Conservation (phyloP, 2,888 invertebrate species). For the Dryobota labecula region DNA sequence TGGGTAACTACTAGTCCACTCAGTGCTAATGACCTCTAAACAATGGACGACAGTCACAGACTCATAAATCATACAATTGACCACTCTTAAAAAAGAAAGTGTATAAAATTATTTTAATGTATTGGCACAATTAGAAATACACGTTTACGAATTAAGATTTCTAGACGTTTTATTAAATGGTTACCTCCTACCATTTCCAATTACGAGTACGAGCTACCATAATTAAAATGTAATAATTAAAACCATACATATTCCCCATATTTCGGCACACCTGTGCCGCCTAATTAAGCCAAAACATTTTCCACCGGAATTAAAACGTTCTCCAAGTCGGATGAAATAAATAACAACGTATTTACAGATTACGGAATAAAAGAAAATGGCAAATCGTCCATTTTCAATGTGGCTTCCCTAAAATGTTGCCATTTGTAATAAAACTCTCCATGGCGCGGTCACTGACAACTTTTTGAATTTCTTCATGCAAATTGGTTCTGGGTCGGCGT, state of each 20-base stretch:
- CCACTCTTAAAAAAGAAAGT: not conserved
- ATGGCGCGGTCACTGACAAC: constrained; percentile 49
- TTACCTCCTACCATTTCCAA: not conserved
- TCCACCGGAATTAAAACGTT: constrained; percentile 46
- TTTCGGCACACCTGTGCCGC: constrained; percentile 50
- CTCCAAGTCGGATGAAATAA: constrained; percentile 34
- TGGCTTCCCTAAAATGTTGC: constrained; percentile 43
- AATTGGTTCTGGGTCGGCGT: constrained; percentile 49
- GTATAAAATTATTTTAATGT: not conserved
- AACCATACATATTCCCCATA: constrained; percentile 38
- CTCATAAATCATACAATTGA: not conserved
- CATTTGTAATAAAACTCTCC: constrained; percentile 61
- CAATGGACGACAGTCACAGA: constrained; percentile 5
- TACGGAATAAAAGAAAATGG: constrained; percentile 45
- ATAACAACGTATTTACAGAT: constrained; percentile 56
- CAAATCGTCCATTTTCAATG: constrained; percentile 46
- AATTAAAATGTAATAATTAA: constrained; percentile 30
- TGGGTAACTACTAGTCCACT: constrained; percentile 11
- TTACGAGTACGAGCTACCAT: constrained; percentile 8
- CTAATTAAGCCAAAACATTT: constrained; percentile 37
- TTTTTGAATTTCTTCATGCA: constrained; percentile 54
- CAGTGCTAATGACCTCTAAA: constrained; percentile 20
- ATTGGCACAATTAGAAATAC: not conserved
- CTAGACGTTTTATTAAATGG: not conserved
- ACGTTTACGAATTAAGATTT: not conserved